A percentile compares a stretch with the other conserved stretches of the same genome.
These are phyloP conservation scores for Pachyramphus minor DNA, from an alignment of 2,113 vertebrate genomes.

Conservation along the genomic window DNA sequence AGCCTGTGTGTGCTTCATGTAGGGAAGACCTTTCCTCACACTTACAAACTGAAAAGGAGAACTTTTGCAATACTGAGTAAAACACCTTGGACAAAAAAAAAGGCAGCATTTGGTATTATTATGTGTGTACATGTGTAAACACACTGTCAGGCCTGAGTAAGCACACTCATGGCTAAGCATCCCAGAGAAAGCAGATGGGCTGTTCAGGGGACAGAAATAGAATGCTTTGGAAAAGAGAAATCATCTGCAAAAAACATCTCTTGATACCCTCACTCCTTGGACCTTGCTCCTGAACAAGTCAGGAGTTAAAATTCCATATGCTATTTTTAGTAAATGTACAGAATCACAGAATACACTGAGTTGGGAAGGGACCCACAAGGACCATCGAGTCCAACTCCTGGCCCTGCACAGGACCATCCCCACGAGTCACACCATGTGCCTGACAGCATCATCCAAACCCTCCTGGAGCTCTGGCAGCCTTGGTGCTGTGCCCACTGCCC, in stretches of 20 bases:
- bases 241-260: neutral
- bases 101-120: neutral
- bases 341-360: neutral
- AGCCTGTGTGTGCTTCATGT: neutral
- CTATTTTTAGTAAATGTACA: neutral
- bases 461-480: neutral
- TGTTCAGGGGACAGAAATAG: neutral
- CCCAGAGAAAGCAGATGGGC: neutral
- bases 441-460: neutral
- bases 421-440: neutral
- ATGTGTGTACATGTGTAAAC: accelerated
- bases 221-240: neutral
- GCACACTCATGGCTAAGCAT: neutral
- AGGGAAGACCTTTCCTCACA: neutral
- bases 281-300: neutral
- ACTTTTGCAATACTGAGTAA: neutral
- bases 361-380: neutral
- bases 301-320: neutral
- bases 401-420: neutral
- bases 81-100: neutral
- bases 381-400: neutral
- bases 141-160: neutral
- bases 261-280: neutral
- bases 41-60: neutral
- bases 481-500: neutral